A percentile compares a stretch with the other conserved stretches of the same genome.
Conservation (phyloP, 2,888 invertebrate species). For the Ochropleura plecta region DNA sequence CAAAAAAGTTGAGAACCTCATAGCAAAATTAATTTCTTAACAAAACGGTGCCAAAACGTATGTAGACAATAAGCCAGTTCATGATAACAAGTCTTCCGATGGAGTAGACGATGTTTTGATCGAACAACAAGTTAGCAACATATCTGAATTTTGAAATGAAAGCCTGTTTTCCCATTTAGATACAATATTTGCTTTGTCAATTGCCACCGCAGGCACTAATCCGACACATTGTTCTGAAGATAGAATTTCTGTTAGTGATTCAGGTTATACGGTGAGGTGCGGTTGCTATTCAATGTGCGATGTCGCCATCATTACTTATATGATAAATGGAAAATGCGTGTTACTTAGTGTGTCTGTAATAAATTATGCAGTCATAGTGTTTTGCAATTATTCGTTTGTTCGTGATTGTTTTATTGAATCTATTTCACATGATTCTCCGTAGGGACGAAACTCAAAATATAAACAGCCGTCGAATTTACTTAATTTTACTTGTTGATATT, state of each 20-base stretch:
- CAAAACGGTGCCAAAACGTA: not conserved
- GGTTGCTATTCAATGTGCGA: slow-evolving; percentile 29
- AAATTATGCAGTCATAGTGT: slow-evolving; percentile 27
- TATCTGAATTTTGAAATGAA: not conserved
- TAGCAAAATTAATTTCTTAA: not conserved
- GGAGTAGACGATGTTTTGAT: not conserved
- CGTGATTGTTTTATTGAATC: slow-evolving; percentile 9
- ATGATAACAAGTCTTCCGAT: not conserved
- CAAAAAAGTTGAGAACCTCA: too few relatives aligned
- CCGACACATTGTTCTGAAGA: slow-evolving; percentile 27
- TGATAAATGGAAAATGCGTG: slow-evolving; percentile 46
- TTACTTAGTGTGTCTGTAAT: slow-evolving; percentile 13
- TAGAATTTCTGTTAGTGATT: slow-evolving; percentile 39
- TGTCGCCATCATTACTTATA: slow-evolving; percentile 31
- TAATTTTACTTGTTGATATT: not conserved
- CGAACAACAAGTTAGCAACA: not conserved
- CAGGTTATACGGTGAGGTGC: slow-evolving; percentile 30
- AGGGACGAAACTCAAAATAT: too few relatives aligned
- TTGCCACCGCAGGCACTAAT: slow-evolving; percentile 20
- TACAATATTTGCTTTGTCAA: slow-evolving; percentile 11
- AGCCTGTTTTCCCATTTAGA: not conserved
- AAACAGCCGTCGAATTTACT: not conserved
- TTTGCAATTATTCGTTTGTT: slow-evolving; percentile 28
- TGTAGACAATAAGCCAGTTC: not conserved
- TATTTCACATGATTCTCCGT: not conserved